Percentiles rank a stretch among this genome's conserved stretches.
Conservation (phyloP, 2,797 vertebrate genomes). For the Halcyon chelicuti region DNA sequence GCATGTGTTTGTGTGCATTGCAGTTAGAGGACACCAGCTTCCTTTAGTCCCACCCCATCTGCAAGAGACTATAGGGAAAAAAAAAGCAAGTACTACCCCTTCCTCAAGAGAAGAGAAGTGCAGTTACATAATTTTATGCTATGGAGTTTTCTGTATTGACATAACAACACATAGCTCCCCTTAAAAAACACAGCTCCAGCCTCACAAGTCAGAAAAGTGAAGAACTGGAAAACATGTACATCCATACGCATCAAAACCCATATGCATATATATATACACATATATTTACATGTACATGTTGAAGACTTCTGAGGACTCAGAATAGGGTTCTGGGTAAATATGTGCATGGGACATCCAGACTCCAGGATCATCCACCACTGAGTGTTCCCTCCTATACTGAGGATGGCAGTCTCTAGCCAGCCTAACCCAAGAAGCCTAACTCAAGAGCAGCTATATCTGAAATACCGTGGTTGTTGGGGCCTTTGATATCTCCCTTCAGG, state of each 20-base stretch:
- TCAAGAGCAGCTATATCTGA: neutral
- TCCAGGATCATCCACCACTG: neutral
- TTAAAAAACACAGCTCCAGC: neutral
- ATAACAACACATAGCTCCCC: neutral
- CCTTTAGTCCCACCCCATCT: neutral
- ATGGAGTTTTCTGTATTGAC: neutral
- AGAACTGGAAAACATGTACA: neutral
- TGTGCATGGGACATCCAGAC: rapidly evolving
- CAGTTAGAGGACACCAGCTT: neutral
- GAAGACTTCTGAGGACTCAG: neutral
- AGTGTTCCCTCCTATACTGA: neutral
- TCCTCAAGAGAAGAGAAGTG: neutral
- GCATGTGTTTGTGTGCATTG: rapidly evolving
- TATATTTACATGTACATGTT: neutral
- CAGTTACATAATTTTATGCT: neutral
- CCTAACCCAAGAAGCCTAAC: neutral
- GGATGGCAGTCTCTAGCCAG: neutral
- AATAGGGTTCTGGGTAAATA: neutral
- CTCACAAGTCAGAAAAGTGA: neutral
- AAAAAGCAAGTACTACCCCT: neutral
- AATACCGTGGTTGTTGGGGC: neutral
- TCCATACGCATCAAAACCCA: neutral
- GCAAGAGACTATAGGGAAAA: neutral
- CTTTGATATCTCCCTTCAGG: neutral
- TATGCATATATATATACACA: too few species aligned